Evolutionary conservation across 2,888 invertebrate genomes (phyloP), one percentile per base, ranked within the genome.

Genomic region (Tiphia femorata): DNA sequence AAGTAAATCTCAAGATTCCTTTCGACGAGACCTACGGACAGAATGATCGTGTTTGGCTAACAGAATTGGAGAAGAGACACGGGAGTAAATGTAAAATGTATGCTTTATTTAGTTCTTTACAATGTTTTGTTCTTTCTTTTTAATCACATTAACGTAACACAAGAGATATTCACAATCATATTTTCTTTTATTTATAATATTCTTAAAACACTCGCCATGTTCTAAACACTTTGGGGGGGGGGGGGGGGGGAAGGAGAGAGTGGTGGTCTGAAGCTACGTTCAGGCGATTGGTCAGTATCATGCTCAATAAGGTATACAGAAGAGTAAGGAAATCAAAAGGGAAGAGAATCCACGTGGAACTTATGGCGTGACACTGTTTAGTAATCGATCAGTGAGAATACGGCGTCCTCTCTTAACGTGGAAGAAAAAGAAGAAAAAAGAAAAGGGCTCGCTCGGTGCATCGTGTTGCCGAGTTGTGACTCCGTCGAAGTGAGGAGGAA

Each of bases 81-180:
- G 29, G 38, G 20, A 21, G 38, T 78, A 77, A 81, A 80, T 82
- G 82, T 80, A 81, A 81, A 82, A 82, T 80, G 80, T 82, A 80
- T 80, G 79, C 77, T 82, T 82, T 82, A 88, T 88, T 88, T 85
- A 79, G 72, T 81, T 83, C 86, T 86, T 86, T 87, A 88, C 88
- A 88, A 75, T 88, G 86, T 87, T 86, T 75, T 86, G 86, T 87
- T 87, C 85, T 86, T 86, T 86, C 70, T 74, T 86, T 65, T 67
- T 87, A 87, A 88, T 88, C 86, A 88, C 88, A 81, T 82, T 86
- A 88, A 86, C 85, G 85, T 86, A 83, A 82, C 87, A 87, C 87
- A 88, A 88, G 87, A 87, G 87, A 87, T 87, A 87, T 88, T 88
- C 87, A 88, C 88, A 88, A 87, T 88, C 86, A 87, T 86, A 86